These are phyloP conservation scores for Paracanthobrama guichenoti DNA, from an alignment of 2,113 vertebrate genomes.

Conservation along the genomic window DNA sequence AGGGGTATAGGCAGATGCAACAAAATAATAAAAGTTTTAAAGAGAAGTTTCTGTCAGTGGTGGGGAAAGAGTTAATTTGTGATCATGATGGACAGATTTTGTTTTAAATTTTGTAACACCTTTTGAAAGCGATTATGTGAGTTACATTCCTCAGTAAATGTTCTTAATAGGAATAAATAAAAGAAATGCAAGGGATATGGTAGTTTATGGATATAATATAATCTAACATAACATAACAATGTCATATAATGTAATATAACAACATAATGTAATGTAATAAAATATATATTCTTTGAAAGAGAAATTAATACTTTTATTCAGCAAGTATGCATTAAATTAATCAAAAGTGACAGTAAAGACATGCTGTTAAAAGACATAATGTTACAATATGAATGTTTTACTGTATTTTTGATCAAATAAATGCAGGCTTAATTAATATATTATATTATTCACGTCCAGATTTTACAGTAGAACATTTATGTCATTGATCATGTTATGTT, in stretches of 20 bases:
- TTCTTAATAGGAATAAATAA: background rate
- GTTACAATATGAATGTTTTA: background rate
- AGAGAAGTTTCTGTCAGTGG: no score
- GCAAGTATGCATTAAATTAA: background rate
- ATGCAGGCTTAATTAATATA: background rate
- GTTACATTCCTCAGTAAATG: background rate
- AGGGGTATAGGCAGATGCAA: no score
- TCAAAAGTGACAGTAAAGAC: background rate
- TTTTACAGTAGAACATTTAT: background rate
- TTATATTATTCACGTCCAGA: background rate
- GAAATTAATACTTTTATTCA: background rate
- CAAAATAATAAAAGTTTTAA: no score
- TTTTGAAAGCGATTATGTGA: background rate
- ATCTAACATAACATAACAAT: background rate
- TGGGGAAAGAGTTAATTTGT: background rate
- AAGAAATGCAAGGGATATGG: background rate
- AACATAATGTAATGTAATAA: no score
- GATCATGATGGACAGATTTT: background rate
- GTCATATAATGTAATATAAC: background rate
- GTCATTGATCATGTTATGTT: no score
- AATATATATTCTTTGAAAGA: background rate
- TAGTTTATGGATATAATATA: background rate
- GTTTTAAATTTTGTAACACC: background rate
- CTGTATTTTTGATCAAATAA: background rate
- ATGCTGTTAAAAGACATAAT: background rate